Evolutionary conservation across 2,888 invertebrate species (phyloP), one percentile per base, ranked within the genome.

Genomic region (Pristionchus japonicus): DNA sequence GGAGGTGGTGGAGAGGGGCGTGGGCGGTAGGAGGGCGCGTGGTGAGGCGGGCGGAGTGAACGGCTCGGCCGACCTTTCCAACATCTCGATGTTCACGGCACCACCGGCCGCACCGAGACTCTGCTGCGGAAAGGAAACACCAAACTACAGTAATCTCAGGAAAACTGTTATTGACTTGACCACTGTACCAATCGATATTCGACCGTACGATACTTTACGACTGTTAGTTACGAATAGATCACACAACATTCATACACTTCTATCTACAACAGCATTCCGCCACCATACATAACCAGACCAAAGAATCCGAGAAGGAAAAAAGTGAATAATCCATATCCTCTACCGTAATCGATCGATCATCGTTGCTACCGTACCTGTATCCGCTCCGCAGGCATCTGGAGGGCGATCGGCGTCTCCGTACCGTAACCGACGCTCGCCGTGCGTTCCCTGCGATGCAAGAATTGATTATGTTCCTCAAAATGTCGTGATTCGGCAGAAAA

Each of bases 321-420:
- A 11, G n/a, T 13, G 15, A 49, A n/a, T n/a, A n/a, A n/a, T n/a
- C n/a, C n/a, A n/a, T n/a, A n/a, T n/a, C n/a, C n/a, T 49, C 31
- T 49, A 52, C 52, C 49, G 34, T 82, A 52, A 23, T 77, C 43
- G 43, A 43, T 43, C 23, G 34, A 77, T 77, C 70, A 20, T 31
- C 64, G 31, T 11, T 13, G 70, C 40, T 85, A 85, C 64, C 57
- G 85, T 85, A 86, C 86, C 86, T 86, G 86, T 49, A 86, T 70
- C 49, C 86, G 43, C 49, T 86, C 86, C 64, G 70, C 86, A 61
- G 85, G 61, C 67, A 86, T 86, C 70, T 67, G 34, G 49, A 86
- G 47, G 31, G 70, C 47, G 40, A 34, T 47, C n/a, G 86, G 43
- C 70, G 40, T 86, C 86, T 86, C 40, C 27, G 86, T 86, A 70